Evolutionary conservation across 2,797 vertebrate species (phyloP), one percentile per base, ranked within the genome.

Genomic region (Pantherophis alleghaniensis): DNA sequence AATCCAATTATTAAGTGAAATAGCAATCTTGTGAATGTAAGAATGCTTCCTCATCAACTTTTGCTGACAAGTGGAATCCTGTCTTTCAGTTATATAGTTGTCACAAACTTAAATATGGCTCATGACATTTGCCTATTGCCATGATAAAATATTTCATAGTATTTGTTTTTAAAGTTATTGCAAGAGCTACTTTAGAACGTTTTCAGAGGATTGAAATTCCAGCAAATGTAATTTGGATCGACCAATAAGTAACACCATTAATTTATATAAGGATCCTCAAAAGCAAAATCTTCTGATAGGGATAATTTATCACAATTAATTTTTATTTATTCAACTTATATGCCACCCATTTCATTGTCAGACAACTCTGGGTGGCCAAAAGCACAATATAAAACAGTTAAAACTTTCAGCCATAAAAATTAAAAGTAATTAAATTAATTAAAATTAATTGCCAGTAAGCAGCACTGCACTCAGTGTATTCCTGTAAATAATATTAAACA

Each of bases 1-100:
- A 94, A 95, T 94, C 94, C 92, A 96, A 96, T 96, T 91, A 93
- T 94, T 94, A 93, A 91, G 91, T 95, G 92, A 94, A 95, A 95
- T 88, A 95, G 74, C 93, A 95, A 93, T 7, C 1, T 47, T 93
- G 24, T 59, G 94, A 92, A 92, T 94, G 94, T 42, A 95, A 94
- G 56, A 94, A 6, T 88, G 87, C 51, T 94, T 94, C 96, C 0
- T 90, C 91, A 88, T 69, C 51, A 69, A 37, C 0, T 0, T 94
- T 96, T 91, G 89, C 89, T 92, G 90, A 94, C 37, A 93, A 37
- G 91, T 26, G 91, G 83, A 92, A 37, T 94, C 91, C 91, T 28
- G 86, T 60, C 56, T 69, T 24, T 95, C 56, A 26, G 92, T 94
- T 94, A 91, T 86, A 32, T 9, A 0, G 16, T 83, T 3, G 0